Conservation (phyloP, 2,888 invertebrate species). For the Caenorhabditis panamensis region DNA sequence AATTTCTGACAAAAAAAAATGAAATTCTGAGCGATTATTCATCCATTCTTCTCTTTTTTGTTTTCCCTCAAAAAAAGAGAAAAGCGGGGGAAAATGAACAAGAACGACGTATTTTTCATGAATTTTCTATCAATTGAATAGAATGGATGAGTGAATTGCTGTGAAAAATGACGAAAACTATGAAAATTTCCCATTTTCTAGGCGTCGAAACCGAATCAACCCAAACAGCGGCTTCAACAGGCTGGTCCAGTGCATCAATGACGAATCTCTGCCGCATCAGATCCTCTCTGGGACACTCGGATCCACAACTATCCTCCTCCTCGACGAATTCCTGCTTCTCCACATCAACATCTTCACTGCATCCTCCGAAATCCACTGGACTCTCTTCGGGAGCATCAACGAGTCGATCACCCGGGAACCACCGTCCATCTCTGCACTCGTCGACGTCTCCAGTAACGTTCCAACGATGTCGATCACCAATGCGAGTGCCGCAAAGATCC, state of each 20-base stretch:
- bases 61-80: too few relatives aligned
- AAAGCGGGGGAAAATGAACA: too few relatives aligned
- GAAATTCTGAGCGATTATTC: too few relatives aligned
- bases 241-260: slow-evolving; percentile 68
- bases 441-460: slow-evolving; percentile 71
- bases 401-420: slow-evolving; percentile 49
- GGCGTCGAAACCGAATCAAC: slow-evolving; percentile 37
- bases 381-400: slow-evolving; percentile 35
- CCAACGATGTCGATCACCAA: slow-evolving; percentile 69
- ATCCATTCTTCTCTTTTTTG: too few relatives aligned
- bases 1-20: too few relatives aligned
- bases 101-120: too few relatives aligned
- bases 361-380: slow-evolving; percentile 38
- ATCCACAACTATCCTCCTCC: slow-evolving; percentile 75
- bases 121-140: too few relatives aligned
- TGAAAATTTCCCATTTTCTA: slow-evolving; percentile 2
- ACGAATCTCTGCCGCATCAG: slow-evolving; percentile 70
- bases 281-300: slow-evolving; percentile 79
- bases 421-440: slow-evolving; percentile 69
- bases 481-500: slow-evolving; percentile 56
- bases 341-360: slow-evolving; percentile 46
- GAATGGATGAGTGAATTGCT: too few relatives aligned
- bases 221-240: slow-evolving; percentile 45
- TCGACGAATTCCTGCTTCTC: slow-evolving; percentile 47
- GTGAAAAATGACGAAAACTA: too few relatives aligned